Conservation (phyloP, 1,140 invertebrate genomes). For the Gonioctena quinquepunctata region DNA sequence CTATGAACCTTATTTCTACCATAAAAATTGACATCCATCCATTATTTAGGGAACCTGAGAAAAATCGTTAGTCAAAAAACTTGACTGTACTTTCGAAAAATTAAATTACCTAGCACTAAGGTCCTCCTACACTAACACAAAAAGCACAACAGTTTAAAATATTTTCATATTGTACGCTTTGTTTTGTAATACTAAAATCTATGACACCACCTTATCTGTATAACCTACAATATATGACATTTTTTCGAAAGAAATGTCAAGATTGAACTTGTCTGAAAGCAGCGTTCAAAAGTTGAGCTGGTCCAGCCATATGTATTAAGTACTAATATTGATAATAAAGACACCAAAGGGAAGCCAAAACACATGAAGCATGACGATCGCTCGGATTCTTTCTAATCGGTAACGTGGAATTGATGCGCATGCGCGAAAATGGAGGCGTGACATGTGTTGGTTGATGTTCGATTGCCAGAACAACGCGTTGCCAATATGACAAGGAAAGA, state of each 20-base stretch:
- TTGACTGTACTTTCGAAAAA: neutral
- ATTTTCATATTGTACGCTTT: constrained; percentile 11
- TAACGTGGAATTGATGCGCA: too few relatives aligned
- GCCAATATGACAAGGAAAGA: too few relatives aligned
- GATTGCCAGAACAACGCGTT: too few relatives aligned
- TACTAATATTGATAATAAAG: too few relatives aligned
- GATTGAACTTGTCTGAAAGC: neutral
- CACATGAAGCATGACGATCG: too few relatives aligned
- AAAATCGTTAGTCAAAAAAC: neutral
- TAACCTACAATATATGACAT: constrained; percentile 10
- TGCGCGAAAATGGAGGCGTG: too few relatives aligned
- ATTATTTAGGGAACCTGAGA: neutral
- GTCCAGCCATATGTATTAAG: too few relatives aligned
- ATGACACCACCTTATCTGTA: constrained; percentile 14
- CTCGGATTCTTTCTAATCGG: too few relatives aligned
- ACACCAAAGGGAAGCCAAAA: neutral
- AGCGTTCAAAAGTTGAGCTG: neutral
- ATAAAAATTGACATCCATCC: constrained; percentile 14
- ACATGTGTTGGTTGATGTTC: too few relatives aligned
- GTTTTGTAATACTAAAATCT: constrained; percentile 16
- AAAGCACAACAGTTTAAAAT: constrained; percentile 1
- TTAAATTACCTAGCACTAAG: neutral
- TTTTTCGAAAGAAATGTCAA: neutral
- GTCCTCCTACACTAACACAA: neutral
- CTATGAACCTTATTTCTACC: neutral